Percentiles rank a stretch among this genome's conserved stretches.
Evolutionary conservation across 2,888 invertebrate species (phyloP).

Genomic region (Peribatodes rhomboidaria): DNA sequence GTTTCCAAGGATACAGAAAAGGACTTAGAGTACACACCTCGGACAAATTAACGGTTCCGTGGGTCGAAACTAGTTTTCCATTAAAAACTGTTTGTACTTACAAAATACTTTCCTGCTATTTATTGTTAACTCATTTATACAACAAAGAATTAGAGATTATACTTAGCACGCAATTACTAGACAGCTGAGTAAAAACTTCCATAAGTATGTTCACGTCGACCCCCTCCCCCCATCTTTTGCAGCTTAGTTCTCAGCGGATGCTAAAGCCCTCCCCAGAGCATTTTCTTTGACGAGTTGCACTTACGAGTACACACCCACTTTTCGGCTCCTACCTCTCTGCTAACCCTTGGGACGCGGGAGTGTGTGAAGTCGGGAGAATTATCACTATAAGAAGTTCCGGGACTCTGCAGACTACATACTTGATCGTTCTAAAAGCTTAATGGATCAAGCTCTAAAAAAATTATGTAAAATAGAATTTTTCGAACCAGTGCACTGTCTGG

Average conservation of each 20-base stretch:
- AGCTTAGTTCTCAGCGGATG: slow-evolving; percentile 18
- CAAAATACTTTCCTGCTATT: too few species aligned
- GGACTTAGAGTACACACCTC: too few species aligned
- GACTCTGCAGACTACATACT: neutral
- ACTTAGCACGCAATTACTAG: neutral
- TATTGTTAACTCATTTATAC: too few species aligned
- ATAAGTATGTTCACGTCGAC: slow-evolving; percentile 1
- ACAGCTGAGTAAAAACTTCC: neutral
- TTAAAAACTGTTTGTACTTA: too few species aligned
- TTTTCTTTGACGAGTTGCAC: slow-evolving; percentile 26
- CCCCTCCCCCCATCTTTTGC: slow-evolving; percentile 1
- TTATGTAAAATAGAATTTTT: neutral
- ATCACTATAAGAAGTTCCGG: neutral
- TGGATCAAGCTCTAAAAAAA: neutral
- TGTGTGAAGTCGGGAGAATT: neutral
- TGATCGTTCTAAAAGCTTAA: neutral
- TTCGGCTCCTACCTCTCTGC: slow-evolving; percentile 8
- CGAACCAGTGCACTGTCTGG: too few species aligned
- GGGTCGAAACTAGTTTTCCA: too few species aligned
- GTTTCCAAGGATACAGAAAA: too few species aligned
- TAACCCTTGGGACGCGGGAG: slow-evolving; percentile 5
- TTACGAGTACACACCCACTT: slow-evolving; percentile 15
- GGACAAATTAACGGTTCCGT: too few species aligned
- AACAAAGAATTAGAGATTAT: too few species aligned
- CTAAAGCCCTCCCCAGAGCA: slow-evolving; percentile 15